Percentiles rank a stretch among this genome's conserved stretches.
These are phyloP conservation scores for Tanypteryx hageni DNA, from an alignment of 2,888 invertebrate species.

Conservation along the genomic window DNA sequence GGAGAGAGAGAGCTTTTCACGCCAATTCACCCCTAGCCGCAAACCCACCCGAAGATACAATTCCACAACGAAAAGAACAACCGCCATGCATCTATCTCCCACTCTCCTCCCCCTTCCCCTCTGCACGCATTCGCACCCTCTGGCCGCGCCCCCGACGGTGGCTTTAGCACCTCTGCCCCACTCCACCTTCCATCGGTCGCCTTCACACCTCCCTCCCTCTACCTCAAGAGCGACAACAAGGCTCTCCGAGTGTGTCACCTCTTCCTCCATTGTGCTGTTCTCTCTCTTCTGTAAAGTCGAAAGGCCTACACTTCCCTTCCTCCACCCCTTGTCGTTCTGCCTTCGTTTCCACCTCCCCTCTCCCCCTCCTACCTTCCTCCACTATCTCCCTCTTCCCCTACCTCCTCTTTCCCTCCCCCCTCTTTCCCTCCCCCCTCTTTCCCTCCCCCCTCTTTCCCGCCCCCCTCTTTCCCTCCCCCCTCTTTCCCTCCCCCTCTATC, in stretches of 20 bases:
- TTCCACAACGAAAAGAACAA: background rate
- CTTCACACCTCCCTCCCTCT: no score
- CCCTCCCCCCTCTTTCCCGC: no score
- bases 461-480: no score
- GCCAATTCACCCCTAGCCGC: background rate
- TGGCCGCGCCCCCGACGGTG: no score
- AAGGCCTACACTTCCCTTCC: background rate
- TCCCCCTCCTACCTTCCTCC: background rate
- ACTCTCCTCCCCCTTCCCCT: no score
- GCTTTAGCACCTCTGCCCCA: no score
- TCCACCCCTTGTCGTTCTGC: background rate
- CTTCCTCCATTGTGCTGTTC: background rate
- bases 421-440: background rate
- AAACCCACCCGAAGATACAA: slow-evolving; percentile 12
- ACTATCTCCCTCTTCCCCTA: background rate
- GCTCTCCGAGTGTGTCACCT: background rate
- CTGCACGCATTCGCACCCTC: no score
- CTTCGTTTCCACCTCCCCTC: background rate
- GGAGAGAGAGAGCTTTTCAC: background rate
- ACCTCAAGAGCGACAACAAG: no score
- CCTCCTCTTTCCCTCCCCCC: background rate
- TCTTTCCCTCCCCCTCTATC: no score
- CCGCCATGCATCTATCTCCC: background rate
- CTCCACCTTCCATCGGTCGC: no score
- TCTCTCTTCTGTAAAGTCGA: background rate